Evolutionary conservation across 2,113 vertebrate genomes (phyloP).

Genomic region (Antechinus flavipes): DNA sequence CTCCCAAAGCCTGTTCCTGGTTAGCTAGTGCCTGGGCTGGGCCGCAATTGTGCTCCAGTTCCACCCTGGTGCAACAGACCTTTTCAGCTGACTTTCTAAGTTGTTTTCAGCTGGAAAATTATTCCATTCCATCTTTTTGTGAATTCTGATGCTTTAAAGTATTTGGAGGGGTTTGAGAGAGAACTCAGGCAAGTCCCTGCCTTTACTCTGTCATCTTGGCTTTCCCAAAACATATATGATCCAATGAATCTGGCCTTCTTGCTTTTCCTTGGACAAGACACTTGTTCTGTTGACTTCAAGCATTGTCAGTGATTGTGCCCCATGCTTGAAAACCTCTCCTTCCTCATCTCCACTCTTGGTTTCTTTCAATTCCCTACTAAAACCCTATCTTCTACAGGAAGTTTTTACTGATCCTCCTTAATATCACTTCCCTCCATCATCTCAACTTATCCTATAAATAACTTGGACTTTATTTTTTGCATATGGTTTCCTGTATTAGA

Average conservation of each 20-base stretch:
- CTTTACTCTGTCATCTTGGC: too few species aligned
- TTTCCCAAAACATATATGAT: neutral
- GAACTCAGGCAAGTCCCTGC: too few species aligned
- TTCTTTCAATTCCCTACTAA: neutral
- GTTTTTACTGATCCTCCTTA: neutral
- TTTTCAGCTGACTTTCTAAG: too few species aligned
- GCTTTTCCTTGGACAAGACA: neutral
- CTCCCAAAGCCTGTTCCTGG: too few species aligned
- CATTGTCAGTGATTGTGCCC: neutral
- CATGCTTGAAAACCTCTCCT: neutral
- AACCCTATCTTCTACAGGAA: neutral
- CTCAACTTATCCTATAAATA: neutral
- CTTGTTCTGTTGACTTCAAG: neutral
- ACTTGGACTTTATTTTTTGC: neutral
- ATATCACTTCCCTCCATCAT: neutral
- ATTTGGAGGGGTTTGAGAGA: too few species aligned
- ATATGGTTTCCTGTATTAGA: too few species aligned
- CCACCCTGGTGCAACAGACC: too few species aligned
- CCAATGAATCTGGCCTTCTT: neutral
- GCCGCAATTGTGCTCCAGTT: too few species aligned
- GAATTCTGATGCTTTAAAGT: too few species aligned
- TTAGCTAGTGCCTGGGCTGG: too few species aligned
- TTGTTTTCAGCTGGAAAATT: too few species aligned
- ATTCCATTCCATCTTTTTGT: too few species aligned
- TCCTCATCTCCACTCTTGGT: neutral